These are phyloP conservation scores for Xenopus petersii DNA, from an alignment of 2,797 vertebrate species.

Conservation along the genomic window DNA sequence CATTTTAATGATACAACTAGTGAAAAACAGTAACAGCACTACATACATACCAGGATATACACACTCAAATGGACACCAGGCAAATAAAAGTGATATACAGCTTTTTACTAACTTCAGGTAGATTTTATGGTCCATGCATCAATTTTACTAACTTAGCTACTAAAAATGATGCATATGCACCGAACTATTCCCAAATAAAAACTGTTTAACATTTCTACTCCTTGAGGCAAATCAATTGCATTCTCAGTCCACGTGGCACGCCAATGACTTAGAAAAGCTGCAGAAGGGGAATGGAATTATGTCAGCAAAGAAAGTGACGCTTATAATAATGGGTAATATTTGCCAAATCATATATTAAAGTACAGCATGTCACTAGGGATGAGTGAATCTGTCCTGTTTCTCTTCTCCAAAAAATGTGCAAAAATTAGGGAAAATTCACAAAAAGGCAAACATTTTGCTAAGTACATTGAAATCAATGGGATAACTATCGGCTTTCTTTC, in stretches of 20 bases:
- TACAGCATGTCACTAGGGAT: too few species aligned
- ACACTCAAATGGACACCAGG: constrained; percentile 21
- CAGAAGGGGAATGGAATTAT: too few species aligned
- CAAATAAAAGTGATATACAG: constrained; percentile 41
- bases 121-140: constrained; percentile 44
- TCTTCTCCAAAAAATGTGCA: too few species aligned
- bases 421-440: too few species aligned
- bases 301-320: too few species aligned
- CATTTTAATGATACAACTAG: constrained; percentile 31
- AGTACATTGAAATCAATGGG: too few species aligned
- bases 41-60: constrained; percentile 20
- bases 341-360: too few species aligned
- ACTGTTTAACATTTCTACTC: constrained; percentile 17
- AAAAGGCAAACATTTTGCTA: too few species aligned
- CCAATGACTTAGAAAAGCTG: too few species aligned
- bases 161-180: constrained; percentile 48
- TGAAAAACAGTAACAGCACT: constrained; percentile 10
- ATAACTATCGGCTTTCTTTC: too few species aligned
- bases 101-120: constrained; percentile 37
- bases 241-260: not conserved
- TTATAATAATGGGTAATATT: too few species aligned
- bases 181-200: constrained; percentile 33
- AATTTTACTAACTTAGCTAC: constrained; percentile 40
- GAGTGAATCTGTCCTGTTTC: too few species aligned
- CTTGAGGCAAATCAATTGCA: not conserved